Evolutionary conservation across 2,888 invertebrate species (phyloP), one percentile per base, ranked within the genome.

Genomic region (Ennomos fuscantarius): DNA sequence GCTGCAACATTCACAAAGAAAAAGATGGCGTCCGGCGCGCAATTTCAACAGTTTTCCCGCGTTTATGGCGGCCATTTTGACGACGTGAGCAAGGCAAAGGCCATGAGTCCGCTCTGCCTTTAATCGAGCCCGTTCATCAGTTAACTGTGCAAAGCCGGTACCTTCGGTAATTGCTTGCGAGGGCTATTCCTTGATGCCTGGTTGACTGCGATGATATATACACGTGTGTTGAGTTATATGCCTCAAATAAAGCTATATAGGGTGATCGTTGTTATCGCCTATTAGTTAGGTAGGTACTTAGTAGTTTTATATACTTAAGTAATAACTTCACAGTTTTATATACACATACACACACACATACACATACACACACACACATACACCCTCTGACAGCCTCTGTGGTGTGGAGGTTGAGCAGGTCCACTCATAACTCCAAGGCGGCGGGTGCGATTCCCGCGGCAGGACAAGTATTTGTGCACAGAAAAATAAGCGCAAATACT

Each of bases 151-250:
- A 63, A 53, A 62, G 56, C 62, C 58, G 53, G 55, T 56, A 53
- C 65, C 60, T 48, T 57, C 57, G 39, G 61, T 69, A 67, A 68
- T 70, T 70, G 67, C 67, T 58, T 65, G 55, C 61, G 44, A 56
- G 48, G 11, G 65, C 66, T 60, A 52, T 63, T 64, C 55, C 45
- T 55, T 52, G 44, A 60, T 49, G 60, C 24, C 63, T 60, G 49
- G 34, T 54, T 49, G 37, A 50, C 54, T 60, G 47, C 46, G 49
- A 63, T 32, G 37, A 39, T 58, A 37, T 42, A 56, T 34, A 44
- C 11, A 10, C 12, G n/a, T 39, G 24, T 45, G 41, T 37, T 43
- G 53, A 10, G 47, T 9, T 37, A 33, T 43, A n/a, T 12, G 37
- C 15, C 42, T 57, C 51, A 55, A 62, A 63, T 57, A 60, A 49